These are phyloP conservation scores for Symphodus melops DNA, from an alignment of 2,113 vertebrate species.

Conservation along the genomic window DNA sequence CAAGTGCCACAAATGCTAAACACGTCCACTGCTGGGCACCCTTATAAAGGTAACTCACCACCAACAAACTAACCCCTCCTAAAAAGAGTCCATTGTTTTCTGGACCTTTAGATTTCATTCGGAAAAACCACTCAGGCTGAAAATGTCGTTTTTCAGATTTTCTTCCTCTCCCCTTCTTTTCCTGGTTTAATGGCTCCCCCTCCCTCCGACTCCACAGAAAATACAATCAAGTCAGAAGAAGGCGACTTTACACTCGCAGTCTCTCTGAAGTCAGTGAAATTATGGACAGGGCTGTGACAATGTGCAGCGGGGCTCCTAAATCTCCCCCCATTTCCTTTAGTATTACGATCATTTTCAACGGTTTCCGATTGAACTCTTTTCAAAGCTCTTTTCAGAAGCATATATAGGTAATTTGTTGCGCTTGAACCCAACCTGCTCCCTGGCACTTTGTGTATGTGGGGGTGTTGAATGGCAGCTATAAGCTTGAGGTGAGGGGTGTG, in stretches of 20 bases:
- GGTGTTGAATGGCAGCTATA: conserved; percentile 75
- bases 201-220: conserved; percentile 36
- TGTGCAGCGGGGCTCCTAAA: conserved; percentile 57
- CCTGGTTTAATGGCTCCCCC: conserved; percentile 63
- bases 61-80: conserved; percentile 34
- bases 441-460: conserved; percentile 42
- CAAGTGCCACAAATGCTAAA: conserved; percentile 82
- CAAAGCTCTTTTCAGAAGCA: conserved; percentile 74
- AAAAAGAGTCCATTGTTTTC: conserved; percentile 68
- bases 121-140: conserved; percentile 80
- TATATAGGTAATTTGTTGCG: conserved; percentile 82
- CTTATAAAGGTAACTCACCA: conserved; percentile 74
- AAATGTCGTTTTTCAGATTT: conserved; percentile 79
- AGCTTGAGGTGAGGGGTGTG: conserved; percentile 65
- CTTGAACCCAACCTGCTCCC: conserved; percentile 75
- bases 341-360: conserved; percentile 70
- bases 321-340: conserved; percentile 49
- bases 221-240: neutral
- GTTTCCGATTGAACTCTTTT: conserved; percentile 64
- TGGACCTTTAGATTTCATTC: conserved; percentile 76
- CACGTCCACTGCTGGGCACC: conserved; percentile 84
- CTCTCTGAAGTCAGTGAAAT: conserved; percentile 63
- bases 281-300: conserved; percentile 69
- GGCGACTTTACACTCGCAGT: conserved; percentile 40
- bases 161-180: conserved; percentile 64